These are phyloP conservation scores for Sander lucioperca DNA, from an alignment of 2,113 vertebrate genomes.

Conservation along the genomic window DNA sequence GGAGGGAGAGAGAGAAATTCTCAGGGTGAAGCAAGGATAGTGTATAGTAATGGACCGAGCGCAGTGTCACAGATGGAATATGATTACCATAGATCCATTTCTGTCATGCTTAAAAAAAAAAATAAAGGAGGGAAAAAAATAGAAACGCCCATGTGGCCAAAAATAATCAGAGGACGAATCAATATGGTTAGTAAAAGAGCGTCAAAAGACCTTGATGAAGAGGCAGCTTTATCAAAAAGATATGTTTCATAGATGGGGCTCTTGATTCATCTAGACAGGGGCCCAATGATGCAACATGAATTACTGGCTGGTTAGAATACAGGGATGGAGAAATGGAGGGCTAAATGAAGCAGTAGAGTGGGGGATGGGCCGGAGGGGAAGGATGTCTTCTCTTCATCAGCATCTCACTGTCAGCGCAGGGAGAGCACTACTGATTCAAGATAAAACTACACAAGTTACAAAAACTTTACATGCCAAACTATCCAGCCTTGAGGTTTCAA, in stretches of 20 bases:
- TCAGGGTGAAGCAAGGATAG: constrained; percentile 57
- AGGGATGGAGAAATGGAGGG: constrained; percentile 42
- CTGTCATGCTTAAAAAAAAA: constrained; percentile 72
- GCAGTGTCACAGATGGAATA: constrained; percentile 78
- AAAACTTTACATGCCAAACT: neutral
- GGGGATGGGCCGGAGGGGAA: constrained; percentile 19
- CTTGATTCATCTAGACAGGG: constrained; percentile 73
- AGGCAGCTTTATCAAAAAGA: constrained; percentile 75
- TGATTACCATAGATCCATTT: constrained; percentile 85
- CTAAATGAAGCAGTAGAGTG: constrained; percentile 33
- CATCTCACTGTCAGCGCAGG: constrained; percentile 28
- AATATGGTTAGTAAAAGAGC: constrained; percentile 73
- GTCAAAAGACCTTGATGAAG: constrained; percentile 73
- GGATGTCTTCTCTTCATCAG: constrained; percentile 34
- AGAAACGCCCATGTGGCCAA: constrained; percentile 61
- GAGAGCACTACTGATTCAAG: neutral
- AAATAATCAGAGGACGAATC: constrained; percentile 78
- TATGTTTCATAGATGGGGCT: constrained; percentile 67
- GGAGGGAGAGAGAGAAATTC: constrained; percentile 29
- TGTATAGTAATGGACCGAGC: constrained; percentile 73
- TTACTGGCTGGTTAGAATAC: constrained; percentile 55
- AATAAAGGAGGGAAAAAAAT: constrained; percentile 5
- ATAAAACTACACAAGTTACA: neutral
- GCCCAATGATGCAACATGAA: constrained; percentile 72
- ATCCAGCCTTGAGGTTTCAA: neutral